Evolutionary conservation across 2,113 vertebrate species (phyloP), one percentile per base, ranked within the genome.

Genomic region (Azemiops feae): DNA sequence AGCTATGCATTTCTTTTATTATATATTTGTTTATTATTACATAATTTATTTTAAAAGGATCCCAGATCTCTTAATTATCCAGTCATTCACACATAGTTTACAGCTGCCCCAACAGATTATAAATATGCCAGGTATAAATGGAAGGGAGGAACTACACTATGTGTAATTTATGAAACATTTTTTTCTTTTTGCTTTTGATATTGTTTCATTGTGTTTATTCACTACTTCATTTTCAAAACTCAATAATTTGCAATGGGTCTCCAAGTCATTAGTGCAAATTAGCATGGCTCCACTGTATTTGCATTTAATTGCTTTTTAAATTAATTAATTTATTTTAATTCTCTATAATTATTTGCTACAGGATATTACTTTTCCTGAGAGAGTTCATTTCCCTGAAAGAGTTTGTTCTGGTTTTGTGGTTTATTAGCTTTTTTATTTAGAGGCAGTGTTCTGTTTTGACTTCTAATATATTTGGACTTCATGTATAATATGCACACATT

Each of bases 271-370:
- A 97, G 91, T 90, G 87, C 69, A 95, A 96, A 97, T 97, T 96
- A 96, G 94, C 94, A 90, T 96, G 93, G 86, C 93, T 96, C 93
- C 92, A 95, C 95, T 93, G 87, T 95, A 96, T 97, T 96, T 96
- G 57, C 93, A 95, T 95, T 95, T 96, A 97, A 96, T 96, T 97
- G 94, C 92, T 93, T 96, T 96, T 96, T 90, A 96, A 96, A 97
- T 96, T 96, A 91, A 92, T 96, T 94, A 52, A 94, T 95, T 88
- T 60, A 93, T 94, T 95, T 96, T 94, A 96, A 94, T 96, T 96
- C 87, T 96, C 94, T 39, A 94, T 95, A 93, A 94, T 94, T 96
- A 96, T 94, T 97, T 91, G 55, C 95, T 96, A 58, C 4, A 91
- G 92, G 64, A 95, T 95, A 23, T 91, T 95, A 92, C 87, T 96